Conservation (phyloP, 2,797 vertebrate genomes). For the Mionectes olivaceus region DNA sequence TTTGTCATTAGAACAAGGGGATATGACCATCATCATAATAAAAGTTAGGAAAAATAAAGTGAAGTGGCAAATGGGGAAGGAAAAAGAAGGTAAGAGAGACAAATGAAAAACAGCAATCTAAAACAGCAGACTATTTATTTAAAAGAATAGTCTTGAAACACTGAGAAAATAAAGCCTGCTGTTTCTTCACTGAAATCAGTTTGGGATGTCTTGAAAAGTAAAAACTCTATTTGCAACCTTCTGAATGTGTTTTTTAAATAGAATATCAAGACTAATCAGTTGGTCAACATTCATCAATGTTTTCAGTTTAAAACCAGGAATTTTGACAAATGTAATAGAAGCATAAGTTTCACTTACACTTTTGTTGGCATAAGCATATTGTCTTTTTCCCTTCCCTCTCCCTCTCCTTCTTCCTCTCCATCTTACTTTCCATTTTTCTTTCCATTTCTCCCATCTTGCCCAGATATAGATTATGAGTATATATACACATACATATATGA, state of each 20-base stretch:
- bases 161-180: background rate
- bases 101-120: background rate
- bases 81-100: background rate
- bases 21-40: background rate
- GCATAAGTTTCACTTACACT: background rate
- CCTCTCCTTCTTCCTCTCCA: too few species aligned
- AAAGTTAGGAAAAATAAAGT: background rate
- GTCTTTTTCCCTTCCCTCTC: too few species aligned
- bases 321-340: background rate
- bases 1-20: background rate
- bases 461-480: too few species aligned
- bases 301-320: background rate
- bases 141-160: background rate
- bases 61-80: background rate
- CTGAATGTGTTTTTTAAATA: background rate
- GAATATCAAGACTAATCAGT: background rate
- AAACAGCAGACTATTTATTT: background rate
- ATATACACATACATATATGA: too few species aligned
- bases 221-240: background rate
- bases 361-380: background rate
- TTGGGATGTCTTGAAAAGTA: background rate
- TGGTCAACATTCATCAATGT: background rate
- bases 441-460: too few species aligned
- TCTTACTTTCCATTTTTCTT: too few species aligned
- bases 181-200: background rate